phyloP scores from a whole-genome alignment of 1,140 invertebrate genomes.

The Holcopasites calliopsidis region DNA sequence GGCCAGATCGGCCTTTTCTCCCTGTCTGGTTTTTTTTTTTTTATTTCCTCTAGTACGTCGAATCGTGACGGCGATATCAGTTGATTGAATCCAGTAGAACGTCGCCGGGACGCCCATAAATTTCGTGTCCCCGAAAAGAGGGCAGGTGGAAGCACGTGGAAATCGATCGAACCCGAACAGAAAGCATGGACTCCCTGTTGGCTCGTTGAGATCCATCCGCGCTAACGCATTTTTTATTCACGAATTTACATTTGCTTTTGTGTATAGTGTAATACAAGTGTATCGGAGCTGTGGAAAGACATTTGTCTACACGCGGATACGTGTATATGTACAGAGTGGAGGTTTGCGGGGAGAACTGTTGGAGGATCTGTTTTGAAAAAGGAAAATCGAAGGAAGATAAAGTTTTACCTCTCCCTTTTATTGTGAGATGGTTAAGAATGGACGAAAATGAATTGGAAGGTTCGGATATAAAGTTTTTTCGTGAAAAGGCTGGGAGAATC shows the following conservation, averaged over 20 bases:
- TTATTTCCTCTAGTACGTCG: not conserved
- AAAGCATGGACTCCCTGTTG: not conserved
- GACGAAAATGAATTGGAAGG: too few relatives aligned
- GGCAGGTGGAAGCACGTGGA: not conserved
- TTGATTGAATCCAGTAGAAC: slow-evolving; percentile 25
- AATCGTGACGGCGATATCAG: slow-evolving; percentile 11
- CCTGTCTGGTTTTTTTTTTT: not conserved
- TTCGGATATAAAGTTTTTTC: too few relatives aligned
- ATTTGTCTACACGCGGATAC: too few relatives aligned
- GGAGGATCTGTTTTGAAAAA: too few relatives aligned
- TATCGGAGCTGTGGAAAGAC: too few relatives aligned
- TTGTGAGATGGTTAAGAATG: too few relatives aligned
- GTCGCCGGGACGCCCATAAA: not conserved
- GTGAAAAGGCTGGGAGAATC: too few relatives aligned
- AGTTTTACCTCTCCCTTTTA: too few relatives aligned
- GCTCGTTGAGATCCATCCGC: not conserved
- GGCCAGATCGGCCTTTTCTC: not conserved
- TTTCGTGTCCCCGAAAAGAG: not conserved
- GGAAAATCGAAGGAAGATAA: too few relatives aligned
- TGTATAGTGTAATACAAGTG: not conserved
- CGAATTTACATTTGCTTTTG: not conserved
- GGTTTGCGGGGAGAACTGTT: too few relatives aligned
- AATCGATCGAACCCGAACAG: slow-evolving; percentile 3
- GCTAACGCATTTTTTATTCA: slow-evolving; percentile 2
- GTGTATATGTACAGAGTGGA: too few relatives aligned